A percentile compares a stretch with the other conserved stretches of the same genome.
phyloP scores from a whole-genome alignment of 2,888 invertebrate genomes.

The Pecten maximus region DNA sequence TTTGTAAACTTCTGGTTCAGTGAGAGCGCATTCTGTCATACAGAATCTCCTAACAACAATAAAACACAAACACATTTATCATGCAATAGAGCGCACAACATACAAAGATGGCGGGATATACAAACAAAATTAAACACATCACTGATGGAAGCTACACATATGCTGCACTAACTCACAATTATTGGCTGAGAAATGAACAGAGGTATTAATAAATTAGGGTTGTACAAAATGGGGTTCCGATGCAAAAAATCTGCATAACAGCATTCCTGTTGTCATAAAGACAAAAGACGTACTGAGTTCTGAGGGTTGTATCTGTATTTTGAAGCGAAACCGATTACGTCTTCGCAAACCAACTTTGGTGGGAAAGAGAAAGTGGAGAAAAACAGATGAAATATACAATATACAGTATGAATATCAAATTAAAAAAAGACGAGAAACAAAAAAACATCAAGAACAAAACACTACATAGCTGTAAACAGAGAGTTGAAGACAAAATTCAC shows the following conservation, averaged over 20 bases:
- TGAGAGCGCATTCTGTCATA: background rate
- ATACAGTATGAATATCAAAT: conserved; percentile 9
- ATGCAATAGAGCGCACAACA: background rate
- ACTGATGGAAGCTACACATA: background rate
- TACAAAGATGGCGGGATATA: background rate
- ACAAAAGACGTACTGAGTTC: conserved; percentile 48
- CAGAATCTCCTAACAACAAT: background rate
- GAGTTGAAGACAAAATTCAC: conserved; percentile 21
- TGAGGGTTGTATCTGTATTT: conserved; percentile 53
- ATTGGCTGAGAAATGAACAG: background rate
- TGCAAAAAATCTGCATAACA: conserved; percentile 33
- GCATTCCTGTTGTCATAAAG: conserved; percentile 16
- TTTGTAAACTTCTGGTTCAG: background rate
- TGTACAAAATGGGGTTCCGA: background rate
- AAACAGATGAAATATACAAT: conserved; percentile 14
- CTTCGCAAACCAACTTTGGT: conserved; percentile 78
- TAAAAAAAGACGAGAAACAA: conserved; percentile 11
- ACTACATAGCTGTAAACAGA: background rate
- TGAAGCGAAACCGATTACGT: conserved; percentile 77
- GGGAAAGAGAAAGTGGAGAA: conserved; percentile 57
- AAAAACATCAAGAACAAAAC: conserved; percentile 34
- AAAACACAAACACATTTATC: background rate
- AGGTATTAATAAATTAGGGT: background rate
- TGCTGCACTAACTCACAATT: background rate
- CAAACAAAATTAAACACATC: background rate